These are phyloP conservation scores for Ceraclea dissimilis DNA, from an alignment of 2,888 invertebrate species.

Conservation along the genomic window DNA sequence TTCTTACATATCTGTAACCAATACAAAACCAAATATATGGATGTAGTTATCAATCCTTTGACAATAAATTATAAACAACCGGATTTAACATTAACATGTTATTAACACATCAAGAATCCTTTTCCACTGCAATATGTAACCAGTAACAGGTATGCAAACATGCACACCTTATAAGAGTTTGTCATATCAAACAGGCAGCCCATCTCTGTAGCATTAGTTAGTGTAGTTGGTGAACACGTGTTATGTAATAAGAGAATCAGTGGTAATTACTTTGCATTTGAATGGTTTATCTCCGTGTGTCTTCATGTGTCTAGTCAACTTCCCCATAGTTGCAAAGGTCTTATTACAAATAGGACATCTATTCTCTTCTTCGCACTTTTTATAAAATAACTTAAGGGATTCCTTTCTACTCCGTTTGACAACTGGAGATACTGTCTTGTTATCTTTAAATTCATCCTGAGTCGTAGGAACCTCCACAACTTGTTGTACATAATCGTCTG, in stretches of 20 bases:
- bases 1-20: conserved; percentile 32
- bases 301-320: conserved; percentile 38
- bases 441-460: conserved; percentile 15
- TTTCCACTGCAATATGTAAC: too few relatives aligned
- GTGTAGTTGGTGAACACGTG: too few relatives aligned
- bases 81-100: too few relatives aligned
- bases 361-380: conserved; percentile 11
- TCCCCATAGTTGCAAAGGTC: conserved; percentile 33
- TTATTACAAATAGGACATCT: conserved; percentile 25
- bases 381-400: conserved; percentile 8
- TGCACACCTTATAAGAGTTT: too few relatives aligned
- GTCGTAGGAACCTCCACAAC: background rate
- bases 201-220: too few relatives aligned
- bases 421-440: conserved; percentile 5
- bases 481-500: background rate
- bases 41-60: too few relatives aligned
- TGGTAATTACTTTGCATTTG: conserved; percentile 32
- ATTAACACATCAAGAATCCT: too few relatives aligned
- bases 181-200: too few relatives aligned
- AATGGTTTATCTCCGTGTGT: conserved; percentile 38
- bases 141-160: too few relatives aligned
- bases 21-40: too few relatives aligned
- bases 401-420: conserved; percentile 12
- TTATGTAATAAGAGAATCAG: background rate
- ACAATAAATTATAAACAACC: too few relatives aligned